Percentiles rank a stretch among this genome's conserved stretches.
These are phyloP conservation scores for Sula dactylatra DNA, from an alignment of 2,113 vertebrate species.

Conservation along the genomic window DNA sequence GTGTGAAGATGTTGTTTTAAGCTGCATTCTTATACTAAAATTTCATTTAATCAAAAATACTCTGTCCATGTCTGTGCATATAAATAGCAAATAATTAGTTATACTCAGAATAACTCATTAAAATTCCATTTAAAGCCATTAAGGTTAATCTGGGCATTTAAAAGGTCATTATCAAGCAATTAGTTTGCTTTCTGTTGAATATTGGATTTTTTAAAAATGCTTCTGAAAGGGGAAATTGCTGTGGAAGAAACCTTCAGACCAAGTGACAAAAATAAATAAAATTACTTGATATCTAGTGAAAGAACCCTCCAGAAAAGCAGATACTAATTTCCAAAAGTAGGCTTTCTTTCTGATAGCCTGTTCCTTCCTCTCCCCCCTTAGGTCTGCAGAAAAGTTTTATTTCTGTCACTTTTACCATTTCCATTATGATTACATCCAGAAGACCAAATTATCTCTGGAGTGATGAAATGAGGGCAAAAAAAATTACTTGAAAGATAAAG, in stretches of 20 bases:
- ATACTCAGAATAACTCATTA: background rate
- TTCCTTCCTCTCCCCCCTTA: background rate
- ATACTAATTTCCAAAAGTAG: background rate
- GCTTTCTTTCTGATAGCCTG: background rate
- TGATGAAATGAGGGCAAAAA: background rate
- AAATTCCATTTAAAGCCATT: slow-evolving; percentile 17
- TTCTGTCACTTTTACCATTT: background rate
- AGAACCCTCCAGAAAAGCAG: background rate
- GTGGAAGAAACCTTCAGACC: background rate
- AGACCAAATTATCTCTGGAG: background rate
- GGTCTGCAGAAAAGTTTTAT: background rate
- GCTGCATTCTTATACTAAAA: background rate
- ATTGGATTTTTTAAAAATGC: background rate
- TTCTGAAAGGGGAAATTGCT: background rate
- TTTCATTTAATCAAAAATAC: background rate
- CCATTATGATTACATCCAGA: background rate
- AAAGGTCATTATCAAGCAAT: background rate
- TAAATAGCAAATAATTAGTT: slow-evolving; percentile 10
- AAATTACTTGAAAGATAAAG: background rate
- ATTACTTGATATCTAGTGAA: background rate
- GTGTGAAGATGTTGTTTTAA: too few species aligned
- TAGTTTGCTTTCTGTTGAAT: background rate
- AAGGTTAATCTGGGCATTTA: background rate
- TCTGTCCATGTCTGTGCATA: background rate
- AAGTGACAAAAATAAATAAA: background rate